Evolutionary conservation across 2,113 vertebrate species (phyloP).

Genomic region (Rostratula benghalensis): DNA sequence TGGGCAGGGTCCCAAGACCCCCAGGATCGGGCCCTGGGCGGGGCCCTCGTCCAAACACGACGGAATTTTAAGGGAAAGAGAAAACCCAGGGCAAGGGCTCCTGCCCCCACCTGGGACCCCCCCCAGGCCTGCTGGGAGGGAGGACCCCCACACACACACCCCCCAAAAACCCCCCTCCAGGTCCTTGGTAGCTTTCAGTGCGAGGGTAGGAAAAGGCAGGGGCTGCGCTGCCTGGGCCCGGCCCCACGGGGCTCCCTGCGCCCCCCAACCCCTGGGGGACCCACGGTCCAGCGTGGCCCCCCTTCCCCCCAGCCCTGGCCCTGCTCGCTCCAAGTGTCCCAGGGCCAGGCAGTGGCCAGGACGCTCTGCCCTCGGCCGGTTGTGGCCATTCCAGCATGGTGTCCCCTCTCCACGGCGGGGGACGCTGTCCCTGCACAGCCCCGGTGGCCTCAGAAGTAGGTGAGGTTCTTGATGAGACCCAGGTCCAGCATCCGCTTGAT

Average conservation of each 20-base stretch:
- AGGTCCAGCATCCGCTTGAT: slow-evolving; percentile 80
- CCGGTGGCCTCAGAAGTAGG: slow-evolving; percentile 68
- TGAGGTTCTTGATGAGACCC: slow-evolving; percentile 77
- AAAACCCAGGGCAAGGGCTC: neutral
- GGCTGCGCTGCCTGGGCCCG: neutral
- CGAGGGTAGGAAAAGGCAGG: neutral
- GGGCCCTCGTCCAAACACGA: neutral
- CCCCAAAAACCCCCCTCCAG: neutral
- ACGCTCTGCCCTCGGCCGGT: neutral
- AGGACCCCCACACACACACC: neutral
- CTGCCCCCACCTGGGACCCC: neutral
- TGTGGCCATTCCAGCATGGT: rapidly evolving
- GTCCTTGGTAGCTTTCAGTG: slow-evolving; percentile 9
- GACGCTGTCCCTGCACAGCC: rapidly evolving
- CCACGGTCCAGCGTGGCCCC: neutral
- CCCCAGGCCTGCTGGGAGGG: slow-evolving; percentile 33
- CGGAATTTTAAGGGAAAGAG: neutral
- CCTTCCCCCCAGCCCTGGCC: neutral
- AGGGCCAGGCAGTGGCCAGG: rapidly evolving
- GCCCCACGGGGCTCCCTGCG: neutral
- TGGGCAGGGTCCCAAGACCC: neutral
- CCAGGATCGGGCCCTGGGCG: neutral
- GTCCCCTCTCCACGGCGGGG: neutral
- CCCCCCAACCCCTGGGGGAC: neutral
- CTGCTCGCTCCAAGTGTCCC: neutral